A percentile compares a stretch with the other conserved stretches of the same genome.
Evolutionary conservation across 2,888 invertebrate genomes (phyloP).

Genomic region (Orthosia cruda): DNA sequence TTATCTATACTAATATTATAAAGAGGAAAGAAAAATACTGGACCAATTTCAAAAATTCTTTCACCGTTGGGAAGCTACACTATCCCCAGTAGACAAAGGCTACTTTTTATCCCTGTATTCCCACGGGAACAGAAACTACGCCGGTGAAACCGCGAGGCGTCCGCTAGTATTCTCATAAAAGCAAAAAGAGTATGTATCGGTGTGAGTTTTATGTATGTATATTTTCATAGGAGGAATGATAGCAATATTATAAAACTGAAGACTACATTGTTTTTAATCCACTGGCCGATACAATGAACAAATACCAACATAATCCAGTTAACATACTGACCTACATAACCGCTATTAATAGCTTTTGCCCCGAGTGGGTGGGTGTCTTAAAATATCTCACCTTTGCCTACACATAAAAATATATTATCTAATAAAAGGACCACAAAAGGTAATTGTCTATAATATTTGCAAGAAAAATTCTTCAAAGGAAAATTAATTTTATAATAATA

Average conservation of each 20-base stretch:
- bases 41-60: too few relatives aligned
- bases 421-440: conserved; percentile 1
- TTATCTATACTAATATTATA: too few relatives aligned
- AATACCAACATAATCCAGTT: conserved; percentile 40
- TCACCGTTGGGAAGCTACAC: too few relatives aligned
- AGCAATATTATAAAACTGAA: background rate
- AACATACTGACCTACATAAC: conserved; percentile 54
- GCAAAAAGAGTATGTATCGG: too few relatives aligned
- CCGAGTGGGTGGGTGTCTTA: conserved; percentile 10
- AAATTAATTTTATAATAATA: conserved; percentile 7
- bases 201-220: too few relatives aligned
- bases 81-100: too few relatives aligned
- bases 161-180: background rate
- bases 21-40: too few relatives aligned
- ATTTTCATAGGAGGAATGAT: background rate
- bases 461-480: background rate
- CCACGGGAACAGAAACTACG: too few relatives aligned
- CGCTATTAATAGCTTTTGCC: conserved; percentile 39
- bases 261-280: conserved; percentile 33
- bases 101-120: too few relatives aligned
- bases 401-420: conserved; percentile 16
- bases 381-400: conserved; percentile 31
- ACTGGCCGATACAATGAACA: background rate
- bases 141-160: too few relatives aligned
- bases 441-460: background rate